A percentile compares a stretch with the other conserved stretches of the same genome.
These are phyloP conservation scores for Stylophora pistillata DNA, from an alignment of 64 coral and sea anemone genomes.

Conservation along the genomic window DNA sequence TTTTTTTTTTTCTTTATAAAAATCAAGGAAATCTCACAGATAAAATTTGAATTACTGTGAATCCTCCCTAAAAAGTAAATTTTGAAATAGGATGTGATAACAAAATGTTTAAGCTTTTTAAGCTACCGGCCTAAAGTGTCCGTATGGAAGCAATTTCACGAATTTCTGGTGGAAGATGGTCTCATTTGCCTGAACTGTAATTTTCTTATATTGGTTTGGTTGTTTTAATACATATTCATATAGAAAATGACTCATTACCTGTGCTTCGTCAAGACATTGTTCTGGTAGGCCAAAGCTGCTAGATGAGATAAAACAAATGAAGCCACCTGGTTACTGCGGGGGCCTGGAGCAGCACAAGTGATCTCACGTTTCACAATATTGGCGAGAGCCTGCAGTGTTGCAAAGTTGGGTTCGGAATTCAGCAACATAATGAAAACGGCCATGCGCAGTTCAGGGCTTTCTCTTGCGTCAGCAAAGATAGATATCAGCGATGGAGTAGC, in stretches of 20 bases:
- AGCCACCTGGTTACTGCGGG: conserved; percentile 79
- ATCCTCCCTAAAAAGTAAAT: no score
- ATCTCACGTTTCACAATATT: conserved; percentile 69
- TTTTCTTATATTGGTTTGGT: no score
- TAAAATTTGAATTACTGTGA: no score
- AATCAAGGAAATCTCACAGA: no score
- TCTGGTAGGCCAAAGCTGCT: conserved; percentile 43
- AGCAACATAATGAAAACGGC: conserved; percentile 56
- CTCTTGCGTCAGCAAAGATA: conserved; percentile 41
- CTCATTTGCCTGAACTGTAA: no score
- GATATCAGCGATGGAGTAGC: background rate
- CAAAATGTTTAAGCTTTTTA: background rate
- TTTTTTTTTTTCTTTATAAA: no score
- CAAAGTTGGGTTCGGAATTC: conserved; percentile 46
- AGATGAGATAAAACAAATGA: conserved; percentile 71
- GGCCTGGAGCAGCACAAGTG: background rate
- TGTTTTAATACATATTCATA: background rate
- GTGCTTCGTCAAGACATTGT: conserved; percentile 45
- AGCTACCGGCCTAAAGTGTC: background rate
- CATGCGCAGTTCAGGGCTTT: conserved; percentile 84
- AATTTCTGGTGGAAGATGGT: no score
- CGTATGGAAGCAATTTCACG: no score
- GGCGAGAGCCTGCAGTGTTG: conserved; percentile 58
- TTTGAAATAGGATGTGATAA: no score
- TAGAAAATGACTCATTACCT: conserved; percentile 31